Evolutionary conservation across 2,888 invertebrate species (phyloP), one percentile per base, ranked within the genome.

Genomic region (Meta bourneti): DNA sequence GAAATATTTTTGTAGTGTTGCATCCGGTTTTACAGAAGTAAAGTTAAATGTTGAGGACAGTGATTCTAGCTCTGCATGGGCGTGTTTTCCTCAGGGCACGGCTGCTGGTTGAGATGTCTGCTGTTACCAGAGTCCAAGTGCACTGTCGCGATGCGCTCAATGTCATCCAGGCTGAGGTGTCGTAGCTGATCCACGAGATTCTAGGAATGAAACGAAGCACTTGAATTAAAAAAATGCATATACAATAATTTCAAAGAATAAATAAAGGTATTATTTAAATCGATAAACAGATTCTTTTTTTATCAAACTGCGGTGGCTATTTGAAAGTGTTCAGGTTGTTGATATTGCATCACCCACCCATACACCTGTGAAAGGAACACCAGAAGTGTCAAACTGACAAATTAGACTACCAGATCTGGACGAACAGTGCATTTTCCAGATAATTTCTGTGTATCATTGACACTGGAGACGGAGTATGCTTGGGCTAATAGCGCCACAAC

Each of bases 81-180:
- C 6, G 91, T 87, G 69, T 77, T 82, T 77, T 87, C 91, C 48
- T 79, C 90, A 6, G 72, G 83, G 51, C 51, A 71, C 20, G 75
- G 71, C 8, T 52, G 75, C n/a, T 20, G 11, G 13, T 77, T 20
- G 34, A 9, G 70, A 48, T 75, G 82, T 49, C 71, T 49, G 13
- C 61, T 85, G 8, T 54, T 82, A 69, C 71, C 54, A 78, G 89
- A 82, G 81, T 93, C 91, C 71, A 93, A 89, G 61, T 87, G 91
- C 71, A 71, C 61, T 19, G 89, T 93, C 20, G 93, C 93, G 51
- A 93, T 84, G 79, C 93, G 93, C 81, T 94, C 93, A 79, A 94
- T 93, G 75, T 94, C 93, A 83, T 94, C 93, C 72, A 94, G 78
- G 80, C 93, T 94, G 19, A 93, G 89, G 61, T 87, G 90, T 61